A percentile compares a stretch with the other conserved stretches of the same genome.
Evolutionary conservation across 2,797 vertebrate genomes (phyloP).

Genomic region (Hoplostethus atlanticus): DNA sequence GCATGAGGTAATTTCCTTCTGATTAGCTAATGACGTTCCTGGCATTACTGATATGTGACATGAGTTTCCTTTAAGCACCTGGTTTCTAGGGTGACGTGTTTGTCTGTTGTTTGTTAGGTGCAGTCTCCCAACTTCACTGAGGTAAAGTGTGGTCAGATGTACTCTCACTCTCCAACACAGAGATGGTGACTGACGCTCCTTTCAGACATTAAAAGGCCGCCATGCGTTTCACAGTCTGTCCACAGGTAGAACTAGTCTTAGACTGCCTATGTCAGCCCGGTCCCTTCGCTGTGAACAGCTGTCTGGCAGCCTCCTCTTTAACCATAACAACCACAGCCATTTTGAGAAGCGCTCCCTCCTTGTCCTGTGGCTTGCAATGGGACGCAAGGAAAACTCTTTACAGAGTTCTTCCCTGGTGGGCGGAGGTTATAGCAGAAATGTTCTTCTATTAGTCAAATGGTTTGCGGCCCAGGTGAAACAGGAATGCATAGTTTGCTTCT

Average conservation of each 20-base stretch:
- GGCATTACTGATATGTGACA: background rate
- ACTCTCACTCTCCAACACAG: constrained; percentile 13
- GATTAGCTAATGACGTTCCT: constrained; percentile 6
- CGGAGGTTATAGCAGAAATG: constrained; percentile 28
- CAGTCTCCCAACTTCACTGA: constrained; percentile 2
- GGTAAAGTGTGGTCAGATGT: constrained; percentile 9
- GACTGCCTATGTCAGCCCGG: constrained; percentile 32
- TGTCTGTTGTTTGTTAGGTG: background rate
- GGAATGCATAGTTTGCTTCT: background rate
- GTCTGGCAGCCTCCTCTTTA: constrained; percentile 65
- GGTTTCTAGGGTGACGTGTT: constrained; percentile 5
- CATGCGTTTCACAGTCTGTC: constrained; percentile 34
- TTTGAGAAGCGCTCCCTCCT: constrained; percentile 69
- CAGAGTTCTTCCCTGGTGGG: constrained; percentile 31
- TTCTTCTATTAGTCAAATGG: constrained; percentile 30
- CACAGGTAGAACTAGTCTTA: constrained; percentile 41
- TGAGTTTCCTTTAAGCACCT: background rate
- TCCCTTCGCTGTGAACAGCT: constrained; percentile 56
- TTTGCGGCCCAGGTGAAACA: constrained; percentile 19
- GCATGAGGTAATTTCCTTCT: constrained; percentile 8
- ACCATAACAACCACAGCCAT: constrained; percentile 70
- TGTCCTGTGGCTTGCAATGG: constrained; percentile 60
- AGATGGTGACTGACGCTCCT: constrained; percentile 21
- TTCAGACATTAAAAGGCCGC: constrained; percentile 58
- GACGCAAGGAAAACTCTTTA: constrained; percentile 53